These are phyloP conservation scores for Laothoe populi DNA, from an alignment of 2,888 invertebrate species.

Conservation along the genomic window DNA sequence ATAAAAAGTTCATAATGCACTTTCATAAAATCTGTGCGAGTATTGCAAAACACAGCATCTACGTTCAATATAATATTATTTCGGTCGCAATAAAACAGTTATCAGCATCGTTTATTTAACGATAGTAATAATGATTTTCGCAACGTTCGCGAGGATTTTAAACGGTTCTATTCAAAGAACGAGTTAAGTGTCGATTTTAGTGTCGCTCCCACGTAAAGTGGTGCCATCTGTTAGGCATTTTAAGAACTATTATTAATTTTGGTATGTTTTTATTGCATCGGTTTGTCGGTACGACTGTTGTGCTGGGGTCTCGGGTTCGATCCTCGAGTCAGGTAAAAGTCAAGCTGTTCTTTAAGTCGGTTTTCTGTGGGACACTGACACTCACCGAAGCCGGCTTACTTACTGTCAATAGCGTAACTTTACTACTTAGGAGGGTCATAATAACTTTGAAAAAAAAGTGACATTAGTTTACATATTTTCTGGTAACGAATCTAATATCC, in stretches of 20 bases:
- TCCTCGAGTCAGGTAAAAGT: too few relatives aligned
- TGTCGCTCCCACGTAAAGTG: not conserved
- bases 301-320: too few relatives aligned
- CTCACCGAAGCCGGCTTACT: too few relatives aligned
- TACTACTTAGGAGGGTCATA: too few relatives aligned
- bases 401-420: too few relatives aligned
- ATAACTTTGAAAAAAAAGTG: too few relatives aligned
- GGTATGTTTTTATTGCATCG: too few relatives aligned
- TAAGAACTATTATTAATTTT: not conserved
- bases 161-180: not conserved
- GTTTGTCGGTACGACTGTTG: too few relatives aligned
- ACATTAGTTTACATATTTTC: too few relatives aligned
- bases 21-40: constrained; percentile 11
- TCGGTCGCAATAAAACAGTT: constrained; percentile 10
- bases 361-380: too few relatives aligned
- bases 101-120: constrained; percentile 20
- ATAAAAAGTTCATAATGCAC: not conserved
- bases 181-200: not conserved
- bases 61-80: constrained; percentile 8
- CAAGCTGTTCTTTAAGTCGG: too few relatives aligned
- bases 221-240: not conserved
- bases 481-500: too few relatives aligned
- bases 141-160: not conserved
- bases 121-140: constrained; percentile 5
- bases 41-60: constrained; percentile 12